Conservation (phyloP, 30 jellyfish, hydroid and myxozoan genomes). For the Cassiopea xamachana region DNA sequence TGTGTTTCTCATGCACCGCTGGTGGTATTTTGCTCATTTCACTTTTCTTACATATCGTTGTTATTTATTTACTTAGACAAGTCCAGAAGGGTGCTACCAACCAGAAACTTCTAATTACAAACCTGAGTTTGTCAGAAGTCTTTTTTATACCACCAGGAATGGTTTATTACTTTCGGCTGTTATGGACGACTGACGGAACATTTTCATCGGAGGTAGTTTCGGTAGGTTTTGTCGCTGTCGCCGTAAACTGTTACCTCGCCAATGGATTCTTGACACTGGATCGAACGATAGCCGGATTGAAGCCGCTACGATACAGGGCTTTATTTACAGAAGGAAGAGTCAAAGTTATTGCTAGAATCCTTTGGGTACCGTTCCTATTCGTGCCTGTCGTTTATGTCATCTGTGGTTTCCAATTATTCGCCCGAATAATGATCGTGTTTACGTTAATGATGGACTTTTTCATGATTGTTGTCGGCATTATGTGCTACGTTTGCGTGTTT, state of each 20-base stretch:
- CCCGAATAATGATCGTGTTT: slow-evolving; percentile 1
- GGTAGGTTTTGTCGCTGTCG: slow-evolving; percentile 20
- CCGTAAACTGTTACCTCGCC: slow-evolving; percentile 48
- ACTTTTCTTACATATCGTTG: slow-evolving; percentile 18
- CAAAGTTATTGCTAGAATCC: slow-evolving; percentile 9
- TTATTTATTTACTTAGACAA: slow-evolving; percentile 6
- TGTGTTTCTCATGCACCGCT: slow-evolving; percentile 19
- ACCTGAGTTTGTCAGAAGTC: slow-evolving; percentile 38
- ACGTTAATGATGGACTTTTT: slow-evolving; percentile 6
- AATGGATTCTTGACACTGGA: slow-evolving; percentile 35
- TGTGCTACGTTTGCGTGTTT: slow-evolving; percentile 27
- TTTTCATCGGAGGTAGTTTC: slow-evolving; percentile 22
- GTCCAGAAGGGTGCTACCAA: slow-evolving; percentile 33
- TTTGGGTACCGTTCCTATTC: slow-evolving; percentile 56
- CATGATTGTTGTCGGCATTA: slow-evolving; percentile 10
- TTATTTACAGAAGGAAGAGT: slow-evolving; percentile 28
- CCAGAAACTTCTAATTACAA: slow-evolving; percentile 28
- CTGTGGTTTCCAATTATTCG: slow-evolving; percentile 29
- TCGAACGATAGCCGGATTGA: slow-evolving; percentile 48
- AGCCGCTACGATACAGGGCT: slow-evolving; percentile 35
- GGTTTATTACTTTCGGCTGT: slow-evolving; percentile 19
- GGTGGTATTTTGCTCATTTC: slow-evolving; percentile 5
- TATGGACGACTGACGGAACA: slow-evolving; percentile 40
- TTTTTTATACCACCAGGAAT: slow-evolving; percentile 35
- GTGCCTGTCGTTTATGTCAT: slow-evolving; percentile 27